Evolutionary conservation across 2,888 invertebrate species (phyloP).

Genomic region (Lamproptera curius): DNA sequence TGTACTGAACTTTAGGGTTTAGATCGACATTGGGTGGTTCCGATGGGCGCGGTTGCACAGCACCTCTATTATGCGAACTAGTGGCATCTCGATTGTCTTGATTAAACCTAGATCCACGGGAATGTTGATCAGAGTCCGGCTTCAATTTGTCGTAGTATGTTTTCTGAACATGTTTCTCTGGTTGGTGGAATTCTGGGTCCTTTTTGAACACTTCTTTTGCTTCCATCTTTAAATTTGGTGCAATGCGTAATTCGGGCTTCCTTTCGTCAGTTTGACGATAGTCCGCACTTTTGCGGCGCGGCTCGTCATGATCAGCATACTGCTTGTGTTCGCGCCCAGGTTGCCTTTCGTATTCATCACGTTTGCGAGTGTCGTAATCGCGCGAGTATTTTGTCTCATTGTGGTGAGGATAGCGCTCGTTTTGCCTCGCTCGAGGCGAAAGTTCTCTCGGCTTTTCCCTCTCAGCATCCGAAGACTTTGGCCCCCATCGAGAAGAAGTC

Average conservation of each 20-base stretch:
- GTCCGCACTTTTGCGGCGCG: conserved; percentile 23
- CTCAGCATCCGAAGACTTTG: not conserved
- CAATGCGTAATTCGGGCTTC: conserved; percentile 22
- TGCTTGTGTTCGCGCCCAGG: not conserved
- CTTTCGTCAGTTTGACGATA: conserved; percentile 29
- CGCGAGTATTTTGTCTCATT: conserved; percentile 22
- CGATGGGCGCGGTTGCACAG: not conserved
- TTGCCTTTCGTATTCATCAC: too few relatives aligned
- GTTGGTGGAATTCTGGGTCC: too few relatives aligned
- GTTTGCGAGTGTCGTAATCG: too few relatives aligned
- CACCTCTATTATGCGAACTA: conserved; percentile 2
- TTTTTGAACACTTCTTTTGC: conserved; percentile 58
- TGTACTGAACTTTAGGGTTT: conserved; percentile 32
- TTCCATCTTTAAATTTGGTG: conserved; percentile 45
- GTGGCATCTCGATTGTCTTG: conserved; percentile 3
- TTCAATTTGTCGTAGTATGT: too few relatives aligned
- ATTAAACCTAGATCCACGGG: conserved; percentile 8
- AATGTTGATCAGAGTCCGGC: conserved; percentile 12
- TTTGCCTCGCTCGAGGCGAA: not conserved
- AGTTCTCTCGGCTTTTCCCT: not conserved
- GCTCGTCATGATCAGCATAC: not conserved
- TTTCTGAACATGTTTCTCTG: conserved; percentile 27
- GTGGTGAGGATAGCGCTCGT: conserved; percentile 22
- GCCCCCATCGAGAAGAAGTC: conserved; percentile 3
- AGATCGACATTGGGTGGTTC: not conserved